These are phyloP conservation scores for Rhyzopertha dominica DNA, from an alignment of 1,140 invertebrate genomes.

Conservation along the genomic window DNA sequence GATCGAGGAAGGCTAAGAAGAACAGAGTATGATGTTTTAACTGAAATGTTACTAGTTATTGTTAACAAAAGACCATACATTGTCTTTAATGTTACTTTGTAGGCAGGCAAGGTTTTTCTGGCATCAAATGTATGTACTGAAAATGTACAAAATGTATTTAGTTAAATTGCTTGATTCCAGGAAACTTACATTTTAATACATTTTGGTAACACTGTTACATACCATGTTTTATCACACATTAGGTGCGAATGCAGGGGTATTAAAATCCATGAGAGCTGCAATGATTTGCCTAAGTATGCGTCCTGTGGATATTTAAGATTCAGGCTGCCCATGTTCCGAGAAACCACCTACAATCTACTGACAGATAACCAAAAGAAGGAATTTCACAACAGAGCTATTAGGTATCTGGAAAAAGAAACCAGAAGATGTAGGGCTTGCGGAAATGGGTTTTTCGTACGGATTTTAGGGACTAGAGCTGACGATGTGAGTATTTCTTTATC, in stretches of 20 bases:
- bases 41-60: no score
- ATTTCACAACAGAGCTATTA: constrained; percentile 53
- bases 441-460: constrained; percentile 48
- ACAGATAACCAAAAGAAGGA: constrained; percentile 56
- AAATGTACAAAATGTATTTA: no score
- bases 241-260: constrained; percentile 37
- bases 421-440: constrained; percentile 52
- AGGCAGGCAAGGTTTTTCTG: no score
- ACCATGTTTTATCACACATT: no score
- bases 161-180: no score
- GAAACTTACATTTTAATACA: neutral
- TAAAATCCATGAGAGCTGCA: constrained; percentile 37
- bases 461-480: constrained; percentile 45
- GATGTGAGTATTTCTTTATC: constrained; percentile 38
- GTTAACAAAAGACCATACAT: no score
- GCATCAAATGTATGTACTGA: no score
- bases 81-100: no score
- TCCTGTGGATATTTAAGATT: constrained; percentile 58
- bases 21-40: no score
- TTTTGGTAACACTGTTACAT: neutral
- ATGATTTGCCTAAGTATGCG: constrained; percentile 54
- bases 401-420: constrained; percentile 53
- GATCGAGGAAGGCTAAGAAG: no score
- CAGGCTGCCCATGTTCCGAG: constrained; percentile 50
- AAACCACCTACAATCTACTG: constrained; percentile 55